Conservation (phyloP, 2,888 invertebrate species). For the Panopea generosa region DNA sequence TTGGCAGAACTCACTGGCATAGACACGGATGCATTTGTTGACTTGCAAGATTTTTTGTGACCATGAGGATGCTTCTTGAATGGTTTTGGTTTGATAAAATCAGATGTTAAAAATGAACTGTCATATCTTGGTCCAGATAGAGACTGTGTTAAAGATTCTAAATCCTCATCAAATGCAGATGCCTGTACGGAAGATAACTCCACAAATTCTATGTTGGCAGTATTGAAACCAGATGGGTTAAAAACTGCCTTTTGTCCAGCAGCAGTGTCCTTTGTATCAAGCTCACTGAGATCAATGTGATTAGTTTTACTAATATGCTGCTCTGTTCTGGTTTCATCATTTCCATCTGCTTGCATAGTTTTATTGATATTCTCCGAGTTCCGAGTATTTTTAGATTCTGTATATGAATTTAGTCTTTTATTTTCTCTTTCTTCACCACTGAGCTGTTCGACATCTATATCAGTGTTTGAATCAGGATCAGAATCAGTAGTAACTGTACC, state of each 20-base stretch:
- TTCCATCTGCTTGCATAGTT: too few species aligned
- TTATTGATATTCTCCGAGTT: too few species aligned
- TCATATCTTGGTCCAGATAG: not conserved
- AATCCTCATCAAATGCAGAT: slow-evolving; percentile 50
- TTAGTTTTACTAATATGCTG: not conserved
- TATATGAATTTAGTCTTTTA: too few species aligned
- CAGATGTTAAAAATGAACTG: not conserved
- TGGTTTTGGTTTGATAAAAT: slow-evolving; percentile 17
- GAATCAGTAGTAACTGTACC: slow-evolving; percentile 50
- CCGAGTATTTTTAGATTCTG: too few species aligned
- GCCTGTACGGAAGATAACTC: slow-evolving; percentile 44
- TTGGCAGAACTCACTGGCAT: not conserved
- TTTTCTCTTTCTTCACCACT: not conserved
- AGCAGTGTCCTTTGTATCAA: not conserved
- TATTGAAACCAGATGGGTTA: not conserved
- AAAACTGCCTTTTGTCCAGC: not conserved
- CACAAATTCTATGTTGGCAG: slow-evolving; percentile 38
- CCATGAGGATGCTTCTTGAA: slow-evolving; percentile 81
- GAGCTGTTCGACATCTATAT: not conserved
- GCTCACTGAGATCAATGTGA: not conserved
- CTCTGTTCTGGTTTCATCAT: too few species aligned
- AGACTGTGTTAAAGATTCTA: slow-evolving; percentile 27
- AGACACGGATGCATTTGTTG: not conserved
- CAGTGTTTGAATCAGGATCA: slow-evolving; percentile 38
- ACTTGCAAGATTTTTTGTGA: slow-evolving; percentile 72